A percentile compares a stretch with the other conserved stretches of the same genome.
Conservation (phyloP, 2,888 invertebrate species). For the Pseudococcus viburni region DNA sequence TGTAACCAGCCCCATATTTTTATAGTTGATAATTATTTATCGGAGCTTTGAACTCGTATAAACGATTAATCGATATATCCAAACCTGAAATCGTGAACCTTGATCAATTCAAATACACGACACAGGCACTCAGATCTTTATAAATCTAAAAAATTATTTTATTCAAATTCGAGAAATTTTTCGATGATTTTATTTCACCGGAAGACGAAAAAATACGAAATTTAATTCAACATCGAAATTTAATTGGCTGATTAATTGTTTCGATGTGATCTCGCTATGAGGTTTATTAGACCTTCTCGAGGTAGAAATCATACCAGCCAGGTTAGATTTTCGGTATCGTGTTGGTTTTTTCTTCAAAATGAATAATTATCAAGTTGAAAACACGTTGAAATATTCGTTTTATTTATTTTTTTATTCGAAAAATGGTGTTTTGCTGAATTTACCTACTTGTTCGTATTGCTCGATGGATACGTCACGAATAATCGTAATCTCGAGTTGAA, state of each 20-base stretch:
- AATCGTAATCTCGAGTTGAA: no score
- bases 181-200: background rate
- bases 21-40: constrained; percentile 6
- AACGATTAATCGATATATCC: background rate
- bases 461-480: no score
- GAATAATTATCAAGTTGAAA: background rate
- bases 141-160: background rate
- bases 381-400: no score
- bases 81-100: constrained; percentile 1
- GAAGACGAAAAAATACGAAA: background rate
- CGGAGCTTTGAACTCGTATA: constrained; percentile 1
- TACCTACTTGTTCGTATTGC: background rate
- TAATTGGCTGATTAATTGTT: background rate
- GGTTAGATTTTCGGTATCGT: background rate
- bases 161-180: background rate
- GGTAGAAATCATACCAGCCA: no score
- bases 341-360: background rate
- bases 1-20: background rate
- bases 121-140: background rate
- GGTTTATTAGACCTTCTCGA: background rate
- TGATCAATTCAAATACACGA: background rate
- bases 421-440: background rate
- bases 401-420: background rate
- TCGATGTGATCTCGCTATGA: background rate
- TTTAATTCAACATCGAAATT: background rate